phyloP scores from a whole-genome alignment of 2,797 vertebrate genomes.

The Sebastes nivosus region DNA sequence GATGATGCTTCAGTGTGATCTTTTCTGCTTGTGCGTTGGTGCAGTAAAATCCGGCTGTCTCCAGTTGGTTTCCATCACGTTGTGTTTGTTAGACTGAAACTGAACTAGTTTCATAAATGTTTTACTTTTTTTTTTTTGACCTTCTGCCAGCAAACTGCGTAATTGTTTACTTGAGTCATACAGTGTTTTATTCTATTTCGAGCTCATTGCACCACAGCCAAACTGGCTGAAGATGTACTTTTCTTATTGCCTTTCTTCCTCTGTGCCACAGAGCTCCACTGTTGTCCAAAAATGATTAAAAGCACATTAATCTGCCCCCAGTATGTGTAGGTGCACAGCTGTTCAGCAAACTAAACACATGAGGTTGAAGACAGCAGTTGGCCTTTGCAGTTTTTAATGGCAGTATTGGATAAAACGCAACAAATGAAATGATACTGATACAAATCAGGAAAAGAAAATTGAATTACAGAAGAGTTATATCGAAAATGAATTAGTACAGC shows the following conservation, averaged over 20 bases:
- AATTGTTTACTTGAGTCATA: background rate
- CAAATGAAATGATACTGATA: background rate
- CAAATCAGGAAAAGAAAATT: background rate
- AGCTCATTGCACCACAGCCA: slow-evolving; percentile 7
- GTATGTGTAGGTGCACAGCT: background rate
- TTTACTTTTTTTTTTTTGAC: background rate
- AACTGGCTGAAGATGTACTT: background rate
- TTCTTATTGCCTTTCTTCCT: background rate
- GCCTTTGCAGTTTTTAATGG: background rate
- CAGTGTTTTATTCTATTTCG: background rate
- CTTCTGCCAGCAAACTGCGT: background rate
- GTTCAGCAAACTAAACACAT: background rate
- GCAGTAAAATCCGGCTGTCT: slow-evolving; percentile 5
- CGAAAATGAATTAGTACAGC: background rate
- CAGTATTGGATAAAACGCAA: background rate
- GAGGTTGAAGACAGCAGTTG: background rate
- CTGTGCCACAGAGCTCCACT: background rate
- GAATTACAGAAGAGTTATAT: background rate
- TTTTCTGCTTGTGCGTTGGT: background rate
- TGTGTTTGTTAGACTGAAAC: background rate
- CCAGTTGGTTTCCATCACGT: background rate
- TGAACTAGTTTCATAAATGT: background rate
- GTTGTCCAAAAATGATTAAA: background rate
- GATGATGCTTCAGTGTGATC: background rate
- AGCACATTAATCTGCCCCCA: background rate